Evolutionary conservation across 2,888 invertebrate genomes (phyloP), one percentile per base, ranked within the genome.

Genomic region (Amphimallon solstitiale): DNA sequence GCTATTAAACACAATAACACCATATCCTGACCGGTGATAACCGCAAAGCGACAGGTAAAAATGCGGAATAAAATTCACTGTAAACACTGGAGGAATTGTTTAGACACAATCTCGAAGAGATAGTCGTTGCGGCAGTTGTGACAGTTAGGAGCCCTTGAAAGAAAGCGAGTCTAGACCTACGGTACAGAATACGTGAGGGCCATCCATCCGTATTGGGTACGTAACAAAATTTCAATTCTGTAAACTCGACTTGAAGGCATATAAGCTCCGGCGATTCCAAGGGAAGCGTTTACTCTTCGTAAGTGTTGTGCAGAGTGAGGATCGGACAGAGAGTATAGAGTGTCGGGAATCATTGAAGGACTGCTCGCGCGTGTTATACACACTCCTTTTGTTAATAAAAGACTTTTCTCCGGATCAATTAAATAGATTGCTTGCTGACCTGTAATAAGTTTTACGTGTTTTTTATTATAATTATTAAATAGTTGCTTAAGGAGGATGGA

Each of bases 211-310:
- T n/a, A n/a, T 7, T 29, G 5, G 29, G 29, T 29, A 45, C 56
- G 43, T 40, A 59, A 23, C 40, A 59, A 17, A 43, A 59, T 45
- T 59, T 59, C 40, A 43, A 59, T 43, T 59, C 56, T 59, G 15
- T 59, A 43, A 59, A 59, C 43, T 43, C 43, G 56, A 59, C 56
- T 59, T 34, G 56, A 59, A 59, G 56, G 56, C 56, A 45, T 59
- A 59, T 59, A 59, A 59, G 56, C 56, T 59, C 43, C 56, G 56
- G 15, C 56, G 43, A 43, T 29, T 59, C 43, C 56, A 43, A 59
- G 56, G 56, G 56, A 59, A 59, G 43, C 43, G 56, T 23, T 59
- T 59, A 59, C 43, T 59, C 56, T 59, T 59, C 56, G 56, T 59
- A 59, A 59, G 56, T 59, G 56, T 59, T 43, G 56, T 59, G 56